phyloP scores from a whole-genome alignment of 2,797 vertebrate species.

The Microctenopoma stevenorrisi region DNA sequence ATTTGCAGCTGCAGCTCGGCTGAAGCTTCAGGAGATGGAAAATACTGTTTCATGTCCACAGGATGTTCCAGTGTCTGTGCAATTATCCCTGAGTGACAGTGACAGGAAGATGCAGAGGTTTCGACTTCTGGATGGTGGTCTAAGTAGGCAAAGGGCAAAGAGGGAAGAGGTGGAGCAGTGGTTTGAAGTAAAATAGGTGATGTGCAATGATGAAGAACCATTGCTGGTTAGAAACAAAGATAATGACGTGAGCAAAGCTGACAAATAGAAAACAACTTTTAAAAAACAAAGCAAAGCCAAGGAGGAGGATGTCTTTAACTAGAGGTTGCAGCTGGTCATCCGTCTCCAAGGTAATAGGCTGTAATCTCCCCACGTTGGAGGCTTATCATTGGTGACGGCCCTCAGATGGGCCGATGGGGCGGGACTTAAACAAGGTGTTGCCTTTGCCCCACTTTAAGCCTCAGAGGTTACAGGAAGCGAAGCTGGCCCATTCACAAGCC shows the following conservation, averaged over 20 bases:
- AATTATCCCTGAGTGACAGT: not conserved
- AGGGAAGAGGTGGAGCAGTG: conserved; percentile 1
- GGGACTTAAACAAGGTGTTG: conserved; percentile 53
- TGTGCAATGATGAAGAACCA: conserved; percentile 2
- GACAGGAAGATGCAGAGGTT: conserved; percentile 33
- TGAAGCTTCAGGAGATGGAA: not conserved
- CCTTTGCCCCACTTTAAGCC: conserved; percentile 61
- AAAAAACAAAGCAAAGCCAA: conserved; percentile 10
- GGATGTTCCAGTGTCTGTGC: not conserved
- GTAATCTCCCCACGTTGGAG: conserved; percentile 71
- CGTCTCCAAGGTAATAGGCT: conserved; percentile 76
- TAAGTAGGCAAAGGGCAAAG: not conserved
- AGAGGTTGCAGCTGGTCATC: conserved; percentile 74
- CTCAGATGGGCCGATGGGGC: conserved; percentile 75
- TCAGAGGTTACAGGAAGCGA: conserved; percentile 61
- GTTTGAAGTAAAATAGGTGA: not conserved
- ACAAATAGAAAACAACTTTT: not conserved
- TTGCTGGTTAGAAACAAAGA: not conserved
- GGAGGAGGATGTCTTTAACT: conserved; percentile 57
- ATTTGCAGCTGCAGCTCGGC: not conserved
- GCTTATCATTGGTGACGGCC: conserved; percentile 77
- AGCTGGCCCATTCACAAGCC: conserved; percentile 41
- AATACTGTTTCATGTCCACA: not conserved
- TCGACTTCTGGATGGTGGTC: conserved; percentile 11
- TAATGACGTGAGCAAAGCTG: not conserved